These are phyloP conservation scores for Sparus aurata DNA, from an alignment of 2,797 vertebrate species.

Conservation along the genomic window DNA sequence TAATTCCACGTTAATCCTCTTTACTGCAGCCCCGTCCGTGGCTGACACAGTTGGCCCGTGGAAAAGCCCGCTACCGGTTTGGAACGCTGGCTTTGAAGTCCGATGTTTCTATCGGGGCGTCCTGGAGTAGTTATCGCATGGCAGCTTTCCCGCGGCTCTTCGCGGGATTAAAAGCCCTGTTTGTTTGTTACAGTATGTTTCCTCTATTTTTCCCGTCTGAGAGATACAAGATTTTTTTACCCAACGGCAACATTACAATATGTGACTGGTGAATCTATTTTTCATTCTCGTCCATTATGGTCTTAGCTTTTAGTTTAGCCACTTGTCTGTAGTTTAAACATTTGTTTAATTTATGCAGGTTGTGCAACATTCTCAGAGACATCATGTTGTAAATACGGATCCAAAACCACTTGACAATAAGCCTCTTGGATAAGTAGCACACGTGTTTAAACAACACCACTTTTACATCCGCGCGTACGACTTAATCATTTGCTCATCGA, in stretches of 20 bases:
- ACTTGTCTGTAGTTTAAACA: background rate
- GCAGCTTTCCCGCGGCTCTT: conserved; percentile 43
- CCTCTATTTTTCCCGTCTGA: conserved; percentile 22
- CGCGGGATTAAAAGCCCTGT: conserved; percentile 57
- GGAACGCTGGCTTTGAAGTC: conserved; percentile 65
- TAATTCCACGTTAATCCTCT: conserved; percentile 81
- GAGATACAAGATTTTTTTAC: conserved; percentile 31
- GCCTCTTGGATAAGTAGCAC: background rate
- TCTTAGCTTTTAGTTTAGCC: too few species aligned
- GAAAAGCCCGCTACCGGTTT: conserved; percentile 58
- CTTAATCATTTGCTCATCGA: conserved; percentile 2
- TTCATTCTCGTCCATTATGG: background rate
- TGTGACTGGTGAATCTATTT: background rate
- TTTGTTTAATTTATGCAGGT: background rate
- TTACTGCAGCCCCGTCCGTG: conserved; percentile 65
- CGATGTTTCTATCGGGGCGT: conserved; percentile 56
- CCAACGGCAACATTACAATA: background rate
- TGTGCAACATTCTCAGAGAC: background rate
- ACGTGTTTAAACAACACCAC: background rate
- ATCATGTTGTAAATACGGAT: background rate
- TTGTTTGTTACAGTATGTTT: conserved; percentile 49
- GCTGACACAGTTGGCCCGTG: conserved; percentile 49
- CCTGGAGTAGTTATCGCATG: conserved; percentile 50
- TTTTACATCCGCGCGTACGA: background rate
- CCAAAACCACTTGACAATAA: background rate